phyloP scores from a whole-genome alignment of 2,113 vertebrate genomes.

The Neodon shergylaensis region DNA sequence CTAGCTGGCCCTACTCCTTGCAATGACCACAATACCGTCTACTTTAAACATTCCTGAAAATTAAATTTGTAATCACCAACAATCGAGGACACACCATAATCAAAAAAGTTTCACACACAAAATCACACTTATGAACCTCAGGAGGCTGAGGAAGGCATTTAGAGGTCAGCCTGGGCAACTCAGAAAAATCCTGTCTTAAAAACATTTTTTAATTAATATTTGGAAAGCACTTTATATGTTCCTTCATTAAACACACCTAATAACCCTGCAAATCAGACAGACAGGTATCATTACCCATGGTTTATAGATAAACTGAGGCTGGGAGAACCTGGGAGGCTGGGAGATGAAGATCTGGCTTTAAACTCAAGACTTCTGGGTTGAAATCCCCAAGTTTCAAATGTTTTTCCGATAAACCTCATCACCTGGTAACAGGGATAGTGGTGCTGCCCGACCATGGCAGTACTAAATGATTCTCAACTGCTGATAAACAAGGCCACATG shows the following conservation, averaged over 20 bases:
- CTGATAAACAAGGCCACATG: neutral
- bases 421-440: neutral
- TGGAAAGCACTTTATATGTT: slow-evolving; percentile 30
- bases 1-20: neutral
- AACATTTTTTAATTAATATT: neutral
- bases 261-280: neutral
- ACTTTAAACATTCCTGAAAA: slow-evolving; percentile 15
- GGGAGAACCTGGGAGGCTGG: slow-evolving; percentile 35
- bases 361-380: neutral
- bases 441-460: neutral
- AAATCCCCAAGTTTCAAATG: slow-evolving; percentile 35
- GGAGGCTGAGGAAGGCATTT: neutral
- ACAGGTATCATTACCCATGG: slow-evolving; percentile 16
- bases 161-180: neutral
- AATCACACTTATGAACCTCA: neutral
- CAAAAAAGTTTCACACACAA: neutral
- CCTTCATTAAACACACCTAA: slow-evolving; percentile 37
- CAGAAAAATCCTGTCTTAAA: neutral
- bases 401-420: slow-evolving; percentile 21
- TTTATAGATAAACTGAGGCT: slow-evolving; percentile 36
- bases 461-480: neutral
- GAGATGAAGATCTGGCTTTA: slow-evolving; percentile 11
- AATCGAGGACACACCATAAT: neutral
- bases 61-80: slow-evolving; percentile 28
- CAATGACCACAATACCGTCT: neutral